phyloP scores from a whole-genome alignment of 1,140 invertebrate species.

The Pollicipes pollicipes region DNA sequence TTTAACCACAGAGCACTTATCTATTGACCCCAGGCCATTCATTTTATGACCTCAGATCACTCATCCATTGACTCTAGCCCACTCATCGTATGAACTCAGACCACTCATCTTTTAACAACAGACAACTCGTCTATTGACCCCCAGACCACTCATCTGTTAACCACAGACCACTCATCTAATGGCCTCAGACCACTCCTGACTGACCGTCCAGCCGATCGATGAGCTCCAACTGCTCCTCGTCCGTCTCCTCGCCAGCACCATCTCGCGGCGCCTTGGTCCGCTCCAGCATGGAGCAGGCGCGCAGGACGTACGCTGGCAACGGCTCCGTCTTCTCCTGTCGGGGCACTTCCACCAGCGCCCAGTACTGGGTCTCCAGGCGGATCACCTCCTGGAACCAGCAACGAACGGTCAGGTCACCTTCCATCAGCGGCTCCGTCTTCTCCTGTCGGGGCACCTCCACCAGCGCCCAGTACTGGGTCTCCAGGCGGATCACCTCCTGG shows the following conservation, averaged over 20 bases:
- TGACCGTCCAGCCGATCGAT: constrained; percentile 68
- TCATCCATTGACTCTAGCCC: no score
- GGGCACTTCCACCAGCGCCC: constrained; percentile 77
- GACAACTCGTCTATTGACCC: no score
- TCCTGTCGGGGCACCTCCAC: constrained; percentile 63
- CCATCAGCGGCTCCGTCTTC: constrained; percentile 73
- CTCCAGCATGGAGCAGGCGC: constrained; percentile 75
- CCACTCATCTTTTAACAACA: no score
- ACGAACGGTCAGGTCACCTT: constrained; percentile 70
- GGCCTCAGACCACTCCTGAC: constrained; percentile 20
- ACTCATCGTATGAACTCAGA: no score
- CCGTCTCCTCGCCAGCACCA: constrained; percentile 59
- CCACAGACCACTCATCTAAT: constrained; percentile 15
- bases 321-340: constrained; percentile 63
- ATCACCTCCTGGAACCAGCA: constrained; percentile 80
- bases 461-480: constrained; percentile 82
- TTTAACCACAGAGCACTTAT: no score
- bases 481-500: constrained; percentile 77
- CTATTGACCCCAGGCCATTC: no score
- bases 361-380: constrained; percentile 78
- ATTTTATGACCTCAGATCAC: no score
- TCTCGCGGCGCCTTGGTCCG: constrained; percentile 45
- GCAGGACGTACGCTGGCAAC: constrained; percentile 69
- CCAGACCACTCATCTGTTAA: no score
- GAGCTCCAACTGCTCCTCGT: constrained; percentile 65